Base-by-base conservation (phyloP, 2,888 invertebrate species). In the Calliscelio sp. region DNA sequence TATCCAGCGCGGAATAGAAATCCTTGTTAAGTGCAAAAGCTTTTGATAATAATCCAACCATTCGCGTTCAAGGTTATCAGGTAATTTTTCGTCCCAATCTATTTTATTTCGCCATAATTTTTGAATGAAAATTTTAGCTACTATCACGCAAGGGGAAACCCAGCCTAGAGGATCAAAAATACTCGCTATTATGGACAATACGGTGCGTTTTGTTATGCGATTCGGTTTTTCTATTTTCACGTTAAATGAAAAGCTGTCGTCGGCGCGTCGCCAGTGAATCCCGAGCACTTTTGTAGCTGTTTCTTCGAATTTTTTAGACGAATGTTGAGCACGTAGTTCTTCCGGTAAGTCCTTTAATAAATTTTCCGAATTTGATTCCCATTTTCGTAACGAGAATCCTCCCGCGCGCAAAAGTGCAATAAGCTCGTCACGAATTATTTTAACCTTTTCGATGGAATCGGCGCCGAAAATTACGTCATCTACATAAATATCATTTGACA, bases 151-250 rank as follows among this genome's bases (percentile, higher is more conserved):
- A 10, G 85, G 87, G 6, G 73, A 44, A 3, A 84, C 25, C 16
- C 57, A 74, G 0, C 87, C 86, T 18, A 80, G 8, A 0, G 87
- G 86, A 35, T 87, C 86, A 68, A 75, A 87, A 51, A 87, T 51
- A 0, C 73, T 44, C 0, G 87, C 85, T 2, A 87, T 80, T 6
- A 68, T 49, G 2, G 87, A 87, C 1, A 87, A 65, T 38, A 88
- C 49, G 11, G 65, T 16, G 11, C n/a, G 6, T 41, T 41, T 41
- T n/a, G 41, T 41, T 2, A 41, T 14, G 2, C n/a, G 11, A 2
- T 41, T n/a, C 2, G 11, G 41, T n/a, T 10, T 1, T n/a, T n/a
- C n/a, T 1, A n/a, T 1, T 1, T 41, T 41, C 1, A 41, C 41
- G 6, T 41, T n/a, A n/a, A 41, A 41, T n/a, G 41, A 10, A 41